phyloP scores from a whole-genome alignment of 1,140 invertebrate species.

The Zaprionus taronus region DNA sequence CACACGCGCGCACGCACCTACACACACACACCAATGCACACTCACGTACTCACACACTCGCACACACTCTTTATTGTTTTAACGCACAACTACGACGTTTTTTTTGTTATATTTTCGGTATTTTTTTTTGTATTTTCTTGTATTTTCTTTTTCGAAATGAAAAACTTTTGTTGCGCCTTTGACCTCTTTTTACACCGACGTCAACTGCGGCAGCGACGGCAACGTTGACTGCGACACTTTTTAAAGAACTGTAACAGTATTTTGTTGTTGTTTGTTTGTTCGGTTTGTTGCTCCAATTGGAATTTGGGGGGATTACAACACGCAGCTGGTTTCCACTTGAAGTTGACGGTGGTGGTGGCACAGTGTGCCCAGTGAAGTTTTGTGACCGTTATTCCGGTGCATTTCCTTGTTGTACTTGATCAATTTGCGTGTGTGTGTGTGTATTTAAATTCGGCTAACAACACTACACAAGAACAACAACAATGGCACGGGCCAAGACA shows the following conservation, averaged over 20 bases:
- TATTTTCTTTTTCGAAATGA: slow-evolving; percentile 43
- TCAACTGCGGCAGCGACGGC: slow-evolving; percentile 37
- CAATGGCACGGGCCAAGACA: background rate
- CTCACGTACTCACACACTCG: slow-evolving; percentile 2
- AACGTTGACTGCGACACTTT: slow-evolving; percentile 36
- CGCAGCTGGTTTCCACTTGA: slow-evolving; percentile 35
- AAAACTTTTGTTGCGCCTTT: slow-evolving; percentile 76
- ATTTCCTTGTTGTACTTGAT: slow-evolving; percentile 63
- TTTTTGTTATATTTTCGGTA: slow-evolving; percentile 44
- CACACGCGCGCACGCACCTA: slow-evolving; percentile 38
- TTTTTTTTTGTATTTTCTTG: slow-evolving; percentile 48
- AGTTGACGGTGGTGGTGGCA: slow-evolving; percentile 6
- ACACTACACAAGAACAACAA: slow-evolving; percentile 16
- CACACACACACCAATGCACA: slow-evolving; percentile 28
- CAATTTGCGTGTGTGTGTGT: slow-evolving; percentile 47
- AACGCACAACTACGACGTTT: slow-evolving; percentile 79
- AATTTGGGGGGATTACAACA: slow-evolving; percentile 48
- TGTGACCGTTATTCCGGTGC: slow-evolving; percentile 60
- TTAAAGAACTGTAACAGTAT: slow-evolving; percentile 44
- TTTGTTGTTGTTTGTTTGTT: slow-evolving; percentile 29
- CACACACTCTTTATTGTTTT: slow-evolving; percentile 66
- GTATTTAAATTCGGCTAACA: slow-evolving; percentile 46
- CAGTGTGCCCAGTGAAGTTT: slow-evolving; percentile 23
- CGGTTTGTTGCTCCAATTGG: slow-evolving; percentile 27
- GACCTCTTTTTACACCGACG: slow-evolving; percentile 74